Conservation (phyloP, 2,797 vertebrate genomes). For the Selene dorsalis region DNA sequence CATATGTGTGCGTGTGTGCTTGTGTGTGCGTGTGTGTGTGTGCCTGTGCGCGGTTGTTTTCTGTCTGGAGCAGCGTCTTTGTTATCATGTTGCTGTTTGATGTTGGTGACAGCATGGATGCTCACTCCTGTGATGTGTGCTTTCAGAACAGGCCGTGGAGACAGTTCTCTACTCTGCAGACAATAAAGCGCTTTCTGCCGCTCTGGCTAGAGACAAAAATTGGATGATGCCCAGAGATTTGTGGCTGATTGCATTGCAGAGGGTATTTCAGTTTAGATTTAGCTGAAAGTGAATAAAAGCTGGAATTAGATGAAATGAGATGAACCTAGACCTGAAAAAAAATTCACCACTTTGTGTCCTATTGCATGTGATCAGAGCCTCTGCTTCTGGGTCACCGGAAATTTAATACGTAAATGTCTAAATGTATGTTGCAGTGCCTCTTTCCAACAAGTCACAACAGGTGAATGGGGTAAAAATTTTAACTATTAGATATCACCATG, state of each 20-base stretch:
- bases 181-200: conserved; percentile 24
- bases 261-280: conserved; percentile 17
- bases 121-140: conserved; percentile 41
- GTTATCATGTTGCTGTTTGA: conserved; percentile 31
- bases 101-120: conserved; percentile 39
- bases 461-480: too few species aligned
- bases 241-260: conserved; percentile 8
- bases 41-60: conserved; percentile 9
- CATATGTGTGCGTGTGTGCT: background rate
- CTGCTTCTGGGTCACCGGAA: too few species aligned
- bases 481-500: too few species aligned
- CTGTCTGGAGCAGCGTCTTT: conserved; percentile 20
- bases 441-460: too few species aligned
- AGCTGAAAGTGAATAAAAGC: conserved; percentile 25
- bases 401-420: too few species aligned
- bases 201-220: conserved; percentile 33
- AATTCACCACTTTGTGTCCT: too few species aligned
- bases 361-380: too few species aligned
- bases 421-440: too few species aligned
- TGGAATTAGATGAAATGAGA: background rate
- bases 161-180: conserved; percentile 31
- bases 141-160: conserved; percentile 29
- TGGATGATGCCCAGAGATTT: conserved; percentile 23
- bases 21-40: background rate
- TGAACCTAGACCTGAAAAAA: too few species aligned